Percentiles rank a stretch among this genome's conserved stretches.
Evolutionary conservation across 1,140 invertebrate species (phyloP).

Genomic region (Ips nitidus): DNA sequence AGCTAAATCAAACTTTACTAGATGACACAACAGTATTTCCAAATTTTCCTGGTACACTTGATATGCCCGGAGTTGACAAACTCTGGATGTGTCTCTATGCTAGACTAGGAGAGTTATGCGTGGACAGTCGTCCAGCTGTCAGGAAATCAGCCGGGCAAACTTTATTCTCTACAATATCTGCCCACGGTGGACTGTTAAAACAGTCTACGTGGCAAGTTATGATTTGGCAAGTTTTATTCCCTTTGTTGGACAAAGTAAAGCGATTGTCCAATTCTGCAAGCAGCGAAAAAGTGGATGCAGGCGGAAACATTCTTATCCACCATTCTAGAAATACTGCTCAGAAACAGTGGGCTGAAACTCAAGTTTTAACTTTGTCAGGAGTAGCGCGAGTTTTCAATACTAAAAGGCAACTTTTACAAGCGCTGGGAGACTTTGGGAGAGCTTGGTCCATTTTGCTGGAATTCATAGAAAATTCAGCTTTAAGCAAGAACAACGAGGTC

Average conservation of each 20-base stretch:
- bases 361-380: conserved; percentile 64
- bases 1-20: conserved; percentile 71
- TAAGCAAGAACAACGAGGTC: conserved; percentile 92
- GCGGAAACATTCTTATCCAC: conserved; percentile 95
- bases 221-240: conserved; percentile 92
- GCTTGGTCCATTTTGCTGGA: conserved; percentile 92
- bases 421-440: conserved; percentile 85
- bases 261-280: conserved; percentile 89
- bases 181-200: conserved; percentile 87
- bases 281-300: conserved; percentile 88
- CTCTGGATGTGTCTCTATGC: conserved; percentile 96
- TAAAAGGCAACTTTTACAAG: conserved; percentile 81
- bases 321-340: conserved; percentile 98
- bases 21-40: conserved; percentile 74
- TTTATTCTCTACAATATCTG: conserved; percentile 94
- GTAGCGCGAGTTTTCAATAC: conserved; percentile 80
- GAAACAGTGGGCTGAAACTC: conserved; percentile 99
- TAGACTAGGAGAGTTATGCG: conserved; percentile 88
- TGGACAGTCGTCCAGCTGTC: conserved; percentile 92
- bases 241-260: conserved; percentile 89
- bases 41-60: conserved; percentile 78
- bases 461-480: conserved; percentile 89
- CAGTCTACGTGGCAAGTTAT: conserved; percentile 88
- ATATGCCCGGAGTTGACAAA: conserved; percentile 88
- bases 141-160: conserved; percentile 98